phyloP scores from a whole-genome alignment of 35 echinoderm and acorn worm species.

The Ophiothrix spiculata region DNA sequence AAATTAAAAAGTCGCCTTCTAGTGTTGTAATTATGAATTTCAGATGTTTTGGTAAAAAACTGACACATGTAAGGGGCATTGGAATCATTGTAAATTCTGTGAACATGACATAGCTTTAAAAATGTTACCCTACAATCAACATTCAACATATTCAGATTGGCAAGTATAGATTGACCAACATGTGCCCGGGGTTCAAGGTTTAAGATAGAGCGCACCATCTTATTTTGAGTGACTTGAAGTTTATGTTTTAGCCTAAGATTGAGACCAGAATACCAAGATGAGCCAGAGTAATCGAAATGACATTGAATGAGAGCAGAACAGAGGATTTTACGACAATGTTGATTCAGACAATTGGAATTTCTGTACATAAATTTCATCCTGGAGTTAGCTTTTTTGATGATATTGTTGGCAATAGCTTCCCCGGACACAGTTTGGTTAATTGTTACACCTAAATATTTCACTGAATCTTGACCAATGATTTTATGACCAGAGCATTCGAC shows the following conservation, averaged over 20 bases:
- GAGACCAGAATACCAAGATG: background rate
- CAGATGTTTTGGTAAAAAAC: no score
- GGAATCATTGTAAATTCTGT: background rate
- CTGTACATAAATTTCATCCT: background rate
- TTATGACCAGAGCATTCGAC: background rate
- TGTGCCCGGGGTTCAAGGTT: background rate
- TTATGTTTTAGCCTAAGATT: background rate
- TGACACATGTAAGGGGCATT: no score
- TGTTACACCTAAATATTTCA: background rate
- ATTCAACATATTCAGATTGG: no score
- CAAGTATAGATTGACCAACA: no score
- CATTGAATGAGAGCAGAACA: background rate
- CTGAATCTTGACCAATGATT: background rate
- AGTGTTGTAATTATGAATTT: no score
- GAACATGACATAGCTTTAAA: background rate
- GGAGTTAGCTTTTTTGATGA: background rate
- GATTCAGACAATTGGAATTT: background rate
- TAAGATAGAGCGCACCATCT: background rate
- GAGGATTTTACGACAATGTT: background rate
- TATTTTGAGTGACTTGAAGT: slow-evolving; percentile 13
- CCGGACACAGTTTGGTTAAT: background rate
- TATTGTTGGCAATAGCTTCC: background rate
- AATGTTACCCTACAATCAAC: background rate
- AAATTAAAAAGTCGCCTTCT: no score
- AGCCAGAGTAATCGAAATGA: background rate